Evolutionary conservation across 2,797 vertebrate species (phyloP).

Genomic region (Salmo trutta): DNA sequence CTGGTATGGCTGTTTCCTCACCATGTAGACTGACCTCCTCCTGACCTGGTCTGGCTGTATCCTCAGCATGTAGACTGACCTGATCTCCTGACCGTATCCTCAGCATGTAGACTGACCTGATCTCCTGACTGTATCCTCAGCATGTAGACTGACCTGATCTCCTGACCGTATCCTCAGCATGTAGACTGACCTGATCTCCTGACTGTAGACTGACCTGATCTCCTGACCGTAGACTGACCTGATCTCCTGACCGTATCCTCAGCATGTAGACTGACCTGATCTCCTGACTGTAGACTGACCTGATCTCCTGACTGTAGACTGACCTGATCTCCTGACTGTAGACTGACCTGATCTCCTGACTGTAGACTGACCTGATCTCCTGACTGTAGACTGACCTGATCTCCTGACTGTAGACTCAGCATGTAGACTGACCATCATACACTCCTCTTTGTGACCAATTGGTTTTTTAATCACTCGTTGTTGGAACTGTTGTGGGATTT

Average conservation of each 20-base stretch:
- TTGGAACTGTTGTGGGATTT: neutral
- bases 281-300: neutral
- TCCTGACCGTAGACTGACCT: constrained; percentile 43
- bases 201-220: constrained; percentile 19
- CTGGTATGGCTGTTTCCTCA: neutral
- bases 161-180: too few species aligned
- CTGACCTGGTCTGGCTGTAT: too few species aligned
- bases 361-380: neutral
- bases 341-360: constrained; percentile 45
- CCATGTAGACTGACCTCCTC: too few species aligned
- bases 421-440: neutral
- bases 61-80: too few species aligned
- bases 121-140: neutral
- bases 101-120: too few species aligned
- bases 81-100: too few species aligned
- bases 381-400: too few species aligned
- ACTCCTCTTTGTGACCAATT: constrained; percentile 34
- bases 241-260: neutral
- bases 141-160: neutral
- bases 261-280: constrained; percentile 44
- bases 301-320: constrained; percentile 25
- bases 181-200: neutral
- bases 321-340: constrained; percentile 26
- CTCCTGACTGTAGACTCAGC: too few species aligned
- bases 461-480: constrained; percentile 1